phyloP scores from a whole-genome alignment of 2,888 invertebrate genomes.

The Morpho deidamia region DNA sequence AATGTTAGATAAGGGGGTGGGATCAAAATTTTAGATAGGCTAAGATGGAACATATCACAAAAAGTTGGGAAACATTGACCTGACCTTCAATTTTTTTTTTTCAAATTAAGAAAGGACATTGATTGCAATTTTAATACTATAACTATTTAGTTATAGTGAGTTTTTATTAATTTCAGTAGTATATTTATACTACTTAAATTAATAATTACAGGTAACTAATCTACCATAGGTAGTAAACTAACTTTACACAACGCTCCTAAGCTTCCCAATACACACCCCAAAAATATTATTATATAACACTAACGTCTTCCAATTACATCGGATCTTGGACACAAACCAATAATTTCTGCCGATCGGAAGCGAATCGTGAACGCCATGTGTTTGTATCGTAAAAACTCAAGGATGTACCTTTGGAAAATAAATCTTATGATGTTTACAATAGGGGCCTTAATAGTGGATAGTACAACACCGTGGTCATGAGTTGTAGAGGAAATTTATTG shows the following conservation, averaged over 20 bases:
- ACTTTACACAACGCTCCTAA: neutral
- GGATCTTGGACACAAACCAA: conserved; percentile 21
- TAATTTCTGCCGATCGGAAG: conserved; percentile 33
- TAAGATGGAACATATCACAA: too few species aligned
- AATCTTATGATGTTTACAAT: conserved; percentile 1
- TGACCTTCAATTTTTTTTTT: too few species aligned
- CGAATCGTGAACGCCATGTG: conserved; percentile 30
- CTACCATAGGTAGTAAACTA: too few species aligned
- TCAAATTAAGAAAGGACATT: too few species aligned
- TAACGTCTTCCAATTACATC: conserved; percentile 9
- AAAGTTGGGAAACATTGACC: too few species aligned
- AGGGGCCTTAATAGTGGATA: conserved; percentile 3
- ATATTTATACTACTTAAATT: too few species aligned
- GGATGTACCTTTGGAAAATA: conserved; percentile 8
- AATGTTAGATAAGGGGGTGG: too few species aligned
- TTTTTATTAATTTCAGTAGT: too few species aligned
- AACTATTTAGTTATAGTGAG: too few species aligned
- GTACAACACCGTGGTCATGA: conserved; percentile 8
- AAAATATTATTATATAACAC: conserved; percentile 8
- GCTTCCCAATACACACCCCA: neutral
- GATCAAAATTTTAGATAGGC: too few species aligned
- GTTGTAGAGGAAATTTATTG: conserved; percentile 32
- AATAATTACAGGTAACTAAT: too few species aligned
- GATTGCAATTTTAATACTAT: too few species aligned
- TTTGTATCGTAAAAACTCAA: conserved; percentile 29